Conservation (phyloP, 2,888 invertebrate species). For the Lamellibrachia columna region DNA sequence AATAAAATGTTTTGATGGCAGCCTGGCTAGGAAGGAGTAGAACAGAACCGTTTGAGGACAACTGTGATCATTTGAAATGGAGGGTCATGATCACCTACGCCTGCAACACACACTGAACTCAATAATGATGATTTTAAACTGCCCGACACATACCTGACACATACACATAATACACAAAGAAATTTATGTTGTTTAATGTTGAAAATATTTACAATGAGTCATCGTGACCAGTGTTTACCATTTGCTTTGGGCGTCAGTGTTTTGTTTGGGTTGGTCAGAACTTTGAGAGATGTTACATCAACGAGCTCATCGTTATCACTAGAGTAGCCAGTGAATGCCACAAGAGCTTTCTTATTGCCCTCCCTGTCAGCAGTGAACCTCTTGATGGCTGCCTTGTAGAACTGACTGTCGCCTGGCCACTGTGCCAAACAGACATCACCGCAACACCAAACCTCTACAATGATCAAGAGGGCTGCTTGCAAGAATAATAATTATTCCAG, state of each 20-base stretch:
- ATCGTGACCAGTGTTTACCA: not conserved
- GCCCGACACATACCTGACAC: no score
- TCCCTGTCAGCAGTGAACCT: not conserved
- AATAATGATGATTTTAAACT: no score
- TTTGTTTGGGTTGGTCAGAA: not conserved
- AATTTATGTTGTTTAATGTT: no score
- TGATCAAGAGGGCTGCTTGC: not conserved
- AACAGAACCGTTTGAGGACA: no score
- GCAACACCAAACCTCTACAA: not conserved
- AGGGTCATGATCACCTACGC: no score
- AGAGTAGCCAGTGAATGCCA: not conserved
- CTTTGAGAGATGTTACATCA: not conserved
- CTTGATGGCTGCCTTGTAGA: not conserved
- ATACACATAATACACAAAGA: no score
- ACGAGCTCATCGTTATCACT: not conserved
- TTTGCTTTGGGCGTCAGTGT: not conserved
- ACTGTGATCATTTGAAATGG: no score
- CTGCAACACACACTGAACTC: no score
- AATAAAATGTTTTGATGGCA: no score
- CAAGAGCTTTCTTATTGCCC: not conserved
- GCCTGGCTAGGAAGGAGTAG: no score
- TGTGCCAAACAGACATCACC: not conserved
- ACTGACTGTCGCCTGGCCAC: not conserved
- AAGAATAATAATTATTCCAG: not conserved
- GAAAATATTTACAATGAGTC: no score